Percentiles rank a stretch among this genome's conserved stretches.
Evolutionary conservation across 2,797 vertebrate genomes (phyloP).

Genomic region (Anguilla pacifica): DNA sequence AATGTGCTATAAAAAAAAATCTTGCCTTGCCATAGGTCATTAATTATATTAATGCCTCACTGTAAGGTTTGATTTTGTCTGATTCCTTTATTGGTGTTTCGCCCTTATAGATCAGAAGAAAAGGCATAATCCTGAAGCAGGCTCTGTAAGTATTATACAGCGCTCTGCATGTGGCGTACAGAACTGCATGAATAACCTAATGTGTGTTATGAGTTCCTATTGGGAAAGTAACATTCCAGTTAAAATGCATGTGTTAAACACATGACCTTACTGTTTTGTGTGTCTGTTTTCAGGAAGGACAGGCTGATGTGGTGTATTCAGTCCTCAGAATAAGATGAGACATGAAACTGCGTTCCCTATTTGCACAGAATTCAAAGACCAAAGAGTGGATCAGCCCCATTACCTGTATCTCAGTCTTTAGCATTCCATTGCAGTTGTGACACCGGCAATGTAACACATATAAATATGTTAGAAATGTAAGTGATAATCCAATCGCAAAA

Average conservation of each 20-base stretch:
- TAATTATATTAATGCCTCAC: background rate
- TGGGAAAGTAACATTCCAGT: background rate
- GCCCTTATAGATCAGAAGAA: background rate
- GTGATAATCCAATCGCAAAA: background rate
- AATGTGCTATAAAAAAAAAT: no score
- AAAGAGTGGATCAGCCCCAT: background rate
- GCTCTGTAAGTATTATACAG: background rate
- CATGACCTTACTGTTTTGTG: background rate
- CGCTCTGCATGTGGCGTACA: background rate
- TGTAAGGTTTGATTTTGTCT: background rate
- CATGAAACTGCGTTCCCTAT: background rate
- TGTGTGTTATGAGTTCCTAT: background rate
- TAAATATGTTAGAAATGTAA: background rate
- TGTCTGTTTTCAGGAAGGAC: slow-evolving; percentile 10
- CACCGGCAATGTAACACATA: no score
- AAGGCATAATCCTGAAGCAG: background rate
- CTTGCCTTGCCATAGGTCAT: no score
- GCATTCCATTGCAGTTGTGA: background rate
- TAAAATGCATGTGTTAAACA: background rate
- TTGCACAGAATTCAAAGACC: background rate
- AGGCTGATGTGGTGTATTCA: slow-evolving; percentile 23
- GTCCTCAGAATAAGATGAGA: background rate
- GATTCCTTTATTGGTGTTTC: background rate
- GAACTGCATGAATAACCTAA: background rate
- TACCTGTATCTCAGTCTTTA: background rate